Conservation (phyloP, 1,140 invertebrate genomes). For the Apis florea region DNA sequence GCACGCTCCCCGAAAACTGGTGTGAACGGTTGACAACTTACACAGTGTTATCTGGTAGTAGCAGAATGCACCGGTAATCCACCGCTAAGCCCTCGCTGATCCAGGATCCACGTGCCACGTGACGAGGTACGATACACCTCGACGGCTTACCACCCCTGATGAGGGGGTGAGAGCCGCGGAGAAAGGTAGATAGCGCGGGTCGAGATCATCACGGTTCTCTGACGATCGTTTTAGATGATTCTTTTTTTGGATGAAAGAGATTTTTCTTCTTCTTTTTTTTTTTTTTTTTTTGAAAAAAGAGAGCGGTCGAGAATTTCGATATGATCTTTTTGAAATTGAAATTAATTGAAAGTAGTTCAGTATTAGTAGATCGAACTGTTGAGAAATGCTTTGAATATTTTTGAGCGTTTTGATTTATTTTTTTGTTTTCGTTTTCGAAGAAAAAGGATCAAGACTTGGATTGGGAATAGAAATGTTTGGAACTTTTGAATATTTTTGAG, state of each 20-base stretch:
- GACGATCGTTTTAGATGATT: background rate
- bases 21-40: constrained; percentile 77
- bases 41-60: constrained; percentile 78
- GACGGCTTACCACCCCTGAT: constrained; percentile 55
- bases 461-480: no score
- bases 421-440: no score
- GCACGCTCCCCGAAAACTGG: constrained; percentile 59
- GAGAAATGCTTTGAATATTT: no score
- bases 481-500: no score
- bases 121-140: constrained; percentile 68
- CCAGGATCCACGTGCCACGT: constrained; percentile 71
- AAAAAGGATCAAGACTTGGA: no score
- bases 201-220: constrained; percentile 10
- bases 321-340: no score
- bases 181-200: constrained; percentile 3
- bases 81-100: constrained; percentile 74
- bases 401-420: no score
- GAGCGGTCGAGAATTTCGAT: background rate
- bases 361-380: no score
- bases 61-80: constrained; percentile 78
- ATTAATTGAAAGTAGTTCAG: no score
- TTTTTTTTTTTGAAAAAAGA: background rate
- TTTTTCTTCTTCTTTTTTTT: no score
- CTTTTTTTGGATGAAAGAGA: no score
- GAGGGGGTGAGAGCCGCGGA: constrained; percentile 35